These are phyloP conservation scores for Eupithecia insigniata DNA, from an alignment of 2,888 invertebrate species.

Conservation along the genomic window DNA sequence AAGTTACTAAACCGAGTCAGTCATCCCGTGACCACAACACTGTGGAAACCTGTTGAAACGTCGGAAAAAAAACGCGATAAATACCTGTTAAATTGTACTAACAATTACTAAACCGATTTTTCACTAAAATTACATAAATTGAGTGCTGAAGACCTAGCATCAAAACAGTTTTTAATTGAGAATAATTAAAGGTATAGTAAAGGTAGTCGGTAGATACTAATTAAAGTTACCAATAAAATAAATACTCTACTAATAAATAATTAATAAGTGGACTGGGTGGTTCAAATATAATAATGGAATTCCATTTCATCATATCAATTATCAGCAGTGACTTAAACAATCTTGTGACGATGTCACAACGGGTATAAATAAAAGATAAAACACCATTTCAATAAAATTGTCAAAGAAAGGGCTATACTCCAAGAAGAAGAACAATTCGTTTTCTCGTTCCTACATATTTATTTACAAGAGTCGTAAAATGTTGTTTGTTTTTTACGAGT, in stretches of 20 bases:
- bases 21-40: too few relatives aligned
- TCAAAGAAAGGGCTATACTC: conserved; percentile 36
- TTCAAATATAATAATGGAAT: background rate
- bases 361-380: conserved; percentile 17
- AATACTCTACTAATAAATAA: too few relatives aligned
- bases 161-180: background rate
- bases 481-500: conserved; percentile 43
- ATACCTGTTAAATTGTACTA: too few relatives aligned
- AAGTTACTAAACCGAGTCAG: too few relatives aligned
- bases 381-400: conserved; percentile 25
- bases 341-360: background rate
- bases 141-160: background rate
- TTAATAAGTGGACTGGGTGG: too few relatives aligned
- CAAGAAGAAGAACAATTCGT: conserved; percentile 43
- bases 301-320: background rate
- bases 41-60: too few relatives aligned
- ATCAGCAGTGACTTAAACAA: background rate
- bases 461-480: conserved; percentile 45
- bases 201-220: too few relatives aligned
- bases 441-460: conserved; percentile 34
- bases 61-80: too few relatives aligned
- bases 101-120: background rate
- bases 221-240: too few relatives aligned
- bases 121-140: too few relatives aligned
- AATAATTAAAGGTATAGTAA: background rate